Conservation (phyloP, 2,888 invertebrate species). For the Biston betularia region DNA sequence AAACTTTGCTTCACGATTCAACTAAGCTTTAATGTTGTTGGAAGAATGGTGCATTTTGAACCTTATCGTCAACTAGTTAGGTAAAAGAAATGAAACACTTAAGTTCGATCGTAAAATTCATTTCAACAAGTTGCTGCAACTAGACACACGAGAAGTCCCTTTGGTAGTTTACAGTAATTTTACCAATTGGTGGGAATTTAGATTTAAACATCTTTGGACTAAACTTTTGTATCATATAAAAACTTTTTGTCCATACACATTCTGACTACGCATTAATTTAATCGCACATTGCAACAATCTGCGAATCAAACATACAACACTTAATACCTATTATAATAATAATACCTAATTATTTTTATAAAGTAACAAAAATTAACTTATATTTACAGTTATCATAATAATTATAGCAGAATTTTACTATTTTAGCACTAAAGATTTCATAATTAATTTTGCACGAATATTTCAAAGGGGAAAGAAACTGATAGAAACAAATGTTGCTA, state of each 20-base stretch:
- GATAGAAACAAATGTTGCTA: conserved; percentile 31
- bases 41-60: conserved; percentile 2
- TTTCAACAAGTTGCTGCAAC: conserved; percentile 43
- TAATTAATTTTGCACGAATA: conserved; percentile 43
- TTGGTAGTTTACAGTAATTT: conserved; percentile 70
- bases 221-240: conserved; percentile 67
- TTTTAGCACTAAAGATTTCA: conserved; percentile 72
- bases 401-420: conserved; percentile 83
- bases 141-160: conserved; percentile 64
- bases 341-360: conserved; percentile 84
- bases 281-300: conserved; percentile 84
- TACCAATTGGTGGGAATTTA: conserved; percentile 81
- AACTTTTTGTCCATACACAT: conserved; percentile 77
- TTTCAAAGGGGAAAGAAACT: conserved; percentile 22
- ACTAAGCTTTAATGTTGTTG: not conserved
- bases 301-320: conserved; percentile 86
- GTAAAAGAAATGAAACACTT: conserved; percentile 19
- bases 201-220: conserved; percentile 82
- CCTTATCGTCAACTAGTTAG: conserved; percentile 9
- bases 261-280: conserved; percentile 81
- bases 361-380: conserved; percentile 86
- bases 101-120: conserved; percentile 39
- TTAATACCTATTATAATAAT: conserved; percentile 82
- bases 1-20: conserved; percentile 3
- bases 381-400: conserved; percentile 84